These are phyloP conservation scores for Pogonognathellus flavescens DNA, from an alignment of 1,140 invertebrate genomes.

Conservation along the genomic window DNA sequence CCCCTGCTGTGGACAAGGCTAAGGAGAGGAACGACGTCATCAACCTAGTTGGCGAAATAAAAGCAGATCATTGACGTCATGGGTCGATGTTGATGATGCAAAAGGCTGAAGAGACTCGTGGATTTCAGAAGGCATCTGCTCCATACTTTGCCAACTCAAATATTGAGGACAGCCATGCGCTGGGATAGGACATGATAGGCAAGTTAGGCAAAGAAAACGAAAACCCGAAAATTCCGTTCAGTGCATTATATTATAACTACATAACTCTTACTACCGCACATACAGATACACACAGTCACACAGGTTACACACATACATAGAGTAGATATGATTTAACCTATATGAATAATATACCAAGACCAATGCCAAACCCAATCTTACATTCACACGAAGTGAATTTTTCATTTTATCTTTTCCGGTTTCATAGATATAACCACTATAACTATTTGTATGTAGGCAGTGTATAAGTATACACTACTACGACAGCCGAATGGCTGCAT, in stretches of 20 bases:
- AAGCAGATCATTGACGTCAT: conserved; percentile 62
- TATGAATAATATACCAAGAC: no score
- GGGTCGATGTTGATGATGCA: conserved; percentile 64
- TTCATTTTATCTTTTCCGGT: conserved; percentile 19
- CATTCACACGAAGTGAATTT: neutral
- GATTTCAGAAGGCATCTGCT: conserved; percentile 45
- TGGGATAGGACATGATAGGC: neutral
- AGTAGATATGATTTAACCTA: no score
- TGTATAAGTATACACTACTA: no score
- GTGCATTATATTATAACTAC: neutral
- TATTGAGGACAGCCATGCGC: conserved; percentile 62
- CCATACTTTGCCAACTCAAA: conserved; percentile 53
- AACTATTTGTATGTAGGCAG: no score
- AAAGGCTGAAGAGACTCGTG: conserved; percentile 55
- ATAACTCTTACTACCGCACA: neutral
- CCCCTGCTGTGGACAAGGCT: conserved; percentile 37
- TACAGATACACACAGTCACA: neutral
- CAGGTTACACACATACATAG: no score
- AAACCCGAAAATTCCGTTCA: conserved; percentile 1
- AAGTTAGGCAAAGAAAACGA: neutral
- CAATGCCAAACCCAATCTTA: neutral
- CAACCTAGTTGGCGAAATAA: conserved; percentile 56
- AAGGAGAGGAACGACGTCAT: conserved; percentile 59
- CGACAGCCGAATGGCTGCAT: no score
- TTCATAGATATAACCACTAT: no score